Evolutionary conservation across 1,140 invertebrate species (phyloP), one percentile per base, ranked within the genome.

Genomic region (Ceratoteleas bidentatus): DNA sequence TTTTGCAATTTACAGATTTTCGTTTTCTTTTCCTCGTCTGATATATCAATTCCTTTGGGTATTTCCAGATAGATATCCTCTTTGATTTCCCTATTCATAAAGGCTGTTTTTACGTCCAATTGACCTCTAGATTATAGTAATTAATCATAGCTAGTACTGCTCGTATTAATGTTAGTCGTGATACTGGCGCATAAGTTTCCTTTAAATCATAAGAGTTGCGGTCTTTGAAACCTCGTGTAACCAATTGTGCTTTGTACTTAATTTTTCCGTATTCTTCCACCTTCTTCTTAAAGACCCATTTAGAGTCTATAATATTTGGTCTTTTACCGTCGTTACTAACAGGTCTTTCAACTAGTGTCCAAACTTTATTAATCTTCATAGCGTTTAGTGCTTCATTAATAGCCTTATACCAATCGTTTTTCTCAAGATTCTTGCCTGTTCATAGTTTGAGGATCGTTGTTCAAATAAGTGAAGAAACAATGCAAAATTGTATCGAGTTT

Each of bases 81-180:
- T 49, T 49, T 13, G 13, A 49, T 49, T 49, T 10, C n/a, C n/a
- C 45, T 13, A 49, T 49, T 49, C 50, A 24, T 24, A 10, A 52
- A 52, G 5, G 50, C 15, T 52, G 50, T 52, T 13, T 52, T 52
- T 24, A 52, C 50, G 24, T 52, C 15, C 11, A 52, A 52, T 13
- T 52, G 50, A 4, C 50, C 3, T 52, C 6, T 13, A 52, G 32
- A 24, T 52, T 7, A 32, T 24, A 52, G 11, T 24, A 52, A 24
- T 52, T 52, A 24, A 52, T 52, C 10, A 52, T 52, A 9, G 15
- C 24, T 13, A 24, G 11, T 24, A 52, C 16, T 6, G 50, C 50
- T 52, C 50, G 15, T n/a, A 52, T 24, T 24, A 52, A 52, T 52
- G 50, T n/a, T 9, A 52, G 10, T 52, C 50, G 16, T 8, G 3